Percentiles rank a stretch among this genome's conserved stretches.
Conservation (phyloP, 64 coral and sea anemone species). For the Catalaphyllia jardinei region DNA sequence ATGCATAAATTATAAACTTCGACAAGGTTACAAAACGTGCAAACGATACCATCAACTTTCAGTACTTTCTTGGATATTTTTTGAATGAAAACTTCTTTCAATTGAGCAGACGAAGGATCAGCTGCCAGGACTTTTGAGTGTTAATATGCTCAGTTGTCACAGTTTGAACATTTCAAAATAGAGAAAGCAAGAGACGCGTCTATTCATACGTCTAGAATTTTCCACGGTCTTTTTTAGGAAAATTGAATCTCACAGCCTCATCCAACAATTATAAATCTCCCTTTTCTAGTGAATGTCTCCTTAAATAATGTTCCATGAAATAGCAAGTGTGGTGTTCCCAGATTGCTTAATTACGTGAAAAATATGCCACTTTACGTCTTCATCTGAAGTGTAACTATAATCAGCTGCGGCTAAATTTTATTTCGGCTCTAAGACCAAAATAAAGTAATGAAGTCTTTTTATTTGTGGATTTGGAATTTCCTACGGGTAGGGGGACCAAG, state of each 20-base stretch:
- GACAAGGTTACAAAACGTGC: neutral
- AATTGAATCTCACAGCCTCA: neutral
- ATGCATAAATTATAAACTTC: conserved; percentile 1
- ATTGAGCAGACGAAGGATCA: neutral
- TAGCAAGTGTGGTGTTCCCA: too few species aligned
- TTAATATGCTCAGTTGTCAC: neutral
- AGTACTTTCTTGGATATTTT: neutral
- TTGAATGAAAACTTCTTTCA: too few species aligned
- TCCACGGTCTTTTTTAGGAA: conserved; percentile 9
- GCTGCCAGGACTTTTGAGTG: neutral
- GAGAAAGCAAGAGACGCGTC: neutral
- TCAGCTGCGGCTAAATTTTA: neutral
- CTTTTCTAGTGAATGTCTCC: too few species aligned
- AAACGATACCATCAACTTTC: neutral
- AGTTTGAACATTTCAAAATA: conserved; percentile 10
- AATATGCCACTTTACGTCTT: too few species aligned
- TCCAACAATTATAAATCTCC: too few species aligned
- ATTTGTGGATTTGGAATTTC: neutral
- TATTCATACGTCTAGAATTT: conserved; percentile 13
- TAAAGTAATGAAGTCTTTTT: neutral
- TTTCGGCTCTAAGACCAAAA: neutral
- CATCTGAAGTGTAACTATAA: too few species aligned
- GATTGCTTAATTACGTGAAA: too few species aligned
- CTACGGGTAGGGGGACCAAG: too few species aligned
- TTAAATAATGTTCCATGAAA: too few species aligned